These are phyloP conservation scores for Augochlorella aurata DNA, from an alignment of 2,888 invertebrate genomes.

Conservation along the genomic window DNA sequence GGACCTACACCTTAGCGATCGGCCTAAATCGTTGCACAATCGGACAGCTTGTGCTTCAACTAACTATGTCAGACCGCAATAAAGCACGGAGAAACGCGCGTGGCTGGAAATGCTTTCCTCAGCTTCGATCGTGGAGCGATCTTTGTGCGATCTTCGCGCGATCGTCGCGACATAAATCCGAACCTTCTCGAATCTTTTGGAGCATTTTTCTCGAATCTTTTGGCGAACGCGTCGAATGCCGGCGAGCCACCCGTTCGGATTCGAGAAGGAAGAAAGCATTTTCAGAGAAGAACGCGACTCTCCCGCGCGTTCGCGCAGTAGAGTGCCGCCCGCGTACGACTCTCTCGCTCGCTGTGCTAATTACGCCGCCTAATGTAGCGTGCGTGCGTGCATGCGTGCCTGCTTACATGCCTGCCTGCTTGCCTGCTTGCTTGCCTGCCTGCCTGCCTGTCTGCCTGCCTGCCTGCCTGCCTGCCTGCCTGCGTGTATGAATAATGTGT, in stretches of 20 bases:
- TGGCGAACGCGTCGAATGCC: not conserved
- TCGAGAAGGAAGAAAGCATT: constrained; percentile 37
- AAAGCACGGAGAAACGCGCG: constrained; percentile 47
- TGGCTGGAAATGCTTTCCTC: constrained; percentile 25
- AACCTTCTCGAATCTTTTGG: too few species aligned
- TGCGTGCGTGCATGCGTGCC: constrained; percentile 65
- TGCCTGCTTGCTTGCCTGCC: constrained; percentile 59
- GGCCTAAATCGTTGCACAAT: constrained; percentile 61
- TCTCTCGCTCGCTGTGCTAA: constrained; percentile 75
- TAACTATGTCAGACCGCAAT: constrained; percentile 54
- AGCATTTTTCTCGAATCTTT: too few species aligned
- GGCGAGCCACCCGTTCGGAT: not conserved
- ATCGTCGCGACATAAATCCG: too few species aligned
- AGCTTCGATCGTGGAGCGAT: not conserved
- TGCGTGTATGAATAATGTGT: constrained; percentile 54
- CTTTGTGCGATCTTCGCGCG: too few species aligned
- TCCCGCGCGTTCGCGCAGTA: constrained; percentile 63
- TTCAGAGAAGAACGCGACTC: constrained; percentile 49
- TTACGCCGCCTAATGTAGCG: constrained; percentile 76
- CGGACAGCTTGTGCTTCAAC: constrained; percentile 62
- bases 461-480: constrained; percentile 39
- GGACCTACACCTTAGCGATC: constrained; percentile 46
- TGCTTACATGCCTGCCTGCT: constrained; percentile 33
- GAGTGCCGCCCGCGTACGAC: constrained; percentile 69
- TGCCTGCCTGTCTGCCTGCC: constrained; percentile 59